Conservation (phyloP, 2,888 invertebrate species). For the Eilema griseolum region DNA sequence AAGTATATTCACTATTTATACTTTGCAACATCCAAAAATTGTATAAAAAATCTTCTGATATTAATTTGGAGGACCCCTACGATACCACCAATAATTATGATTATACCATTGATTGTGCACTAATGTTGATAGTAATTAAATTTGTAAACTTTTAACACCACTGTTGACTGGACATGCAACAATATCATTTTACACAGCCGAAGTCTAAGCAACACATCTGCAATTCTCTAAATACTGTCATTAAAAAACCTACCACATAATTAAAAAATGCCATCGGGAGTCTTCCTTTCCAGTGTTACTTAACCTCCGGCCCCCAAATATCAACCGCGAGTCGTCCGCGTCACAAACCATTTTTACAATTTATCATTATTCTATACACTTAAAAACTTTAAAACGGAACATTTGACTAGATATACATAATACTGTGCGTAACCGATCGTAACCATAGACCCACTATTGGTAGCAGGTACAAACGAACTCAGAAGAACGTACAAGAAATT, state of each 20-base stretch:
- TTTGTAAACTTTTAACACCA: conserved; percentile 44
- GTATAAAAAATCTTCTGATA: not conserved
- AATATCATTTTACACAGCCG: conserved; percentile 53
- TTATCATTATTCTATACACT: conserved; percentile 74
- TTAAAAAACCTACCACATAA: conserved; percentile 26
- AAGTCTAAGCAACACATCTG: conserved; percentile 46
- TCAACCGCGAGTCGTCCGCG: conserved; percentile 55
- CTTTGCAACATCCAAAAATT: too few relatives aligned
- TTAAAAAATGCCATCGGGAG: conserved; percentile 26
- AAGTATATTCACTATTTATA: too few relatives aligned
- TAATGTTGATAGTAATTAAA: conserved; percentile 38
- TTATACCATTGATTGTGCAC: not conserved
- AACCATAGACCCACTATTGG: conserved; percentile 70
- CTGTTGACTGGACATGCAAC: conserved; percentile 59
- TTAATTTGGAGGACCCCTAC: not conserved
- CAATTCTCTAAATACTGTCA: conserved; percentile 7
- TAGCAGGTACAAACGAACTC: conserved; percentile 68
- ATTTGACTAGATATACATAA: conserved; percentile 59
- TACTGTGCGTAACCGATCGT: conserved; percentile 77
- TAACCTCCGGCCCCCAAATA: conserved; percentile 42
- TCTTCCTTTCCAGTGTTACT: conserved; percentile 36
- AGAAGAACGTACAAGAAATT: conserved; percentile 27
- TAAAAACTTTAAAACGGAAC: conserved; percentile 79
- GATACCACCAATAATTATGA: not conserved
- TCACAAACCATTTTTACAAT: conserved; percentile 68